These are phyloP conservation scores for Catostomus latipinnis DNA, from an alignment of 2,797 vertebrate species.

Conservation along the genomic window DNA sequence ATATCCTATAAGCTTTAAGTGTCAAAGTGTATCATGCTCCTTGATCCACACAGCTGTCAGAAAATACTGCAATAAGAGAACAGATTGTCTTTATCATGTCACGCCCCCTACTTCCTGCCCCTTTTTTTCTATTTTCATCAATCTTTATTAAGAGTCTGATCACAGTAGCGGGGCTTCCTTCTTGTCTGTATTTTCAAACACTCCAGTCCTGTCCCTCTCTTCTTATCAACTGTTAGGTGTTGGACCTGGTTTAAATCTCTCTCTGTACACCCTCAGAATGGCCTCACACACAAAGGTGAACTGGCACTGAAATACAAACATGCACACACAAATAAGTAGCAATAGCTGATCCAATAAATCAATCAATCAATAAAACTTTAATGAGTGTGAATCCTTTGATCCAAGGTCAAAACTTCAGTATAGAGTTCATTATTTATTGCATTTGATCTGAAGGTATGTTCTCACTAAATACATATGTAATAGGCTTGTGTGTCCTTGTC, in stretches of 20 bases:
- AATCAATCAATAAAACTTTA: background rate
- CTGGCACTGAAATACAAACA: conserved; percentile 87
- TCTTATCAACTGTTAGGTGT: conserved; percentile 50
- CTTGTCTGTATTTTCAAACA: conserved; percentile 57
- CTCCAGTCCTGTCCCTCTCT: conserved; percentile 18
- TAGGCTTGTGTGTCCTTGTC: background rate
- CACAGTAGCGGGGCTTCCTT: conserved; percentile 16
- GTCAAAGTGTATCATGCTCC: conserved; percentile 50
- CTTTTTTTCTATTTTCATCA: background rate
- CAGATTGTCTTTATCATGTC: conserved; percentile 19
- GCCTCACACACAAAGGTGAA: conserved; percentile 98
- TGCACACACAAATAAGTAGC: conserved; percentile 14
- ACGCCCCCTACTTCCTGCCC: background rate
- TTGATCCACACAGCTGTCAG: conserved; percentile 37
- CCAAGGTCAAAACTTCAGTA: too few species aligned
- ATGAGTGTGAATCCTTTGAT: background rate
- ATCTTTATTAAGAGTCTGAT: conserved; percentile 10
- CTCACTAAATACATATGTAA: too few species aligned
- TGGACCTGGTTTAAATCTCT: conserved; percentile 72
- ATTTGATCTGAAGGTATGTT: background rate
- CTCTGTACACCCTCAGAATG: conserved; percentile 91
- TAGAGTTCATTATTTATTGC: background rate
- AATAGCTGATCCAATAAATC: background rate
- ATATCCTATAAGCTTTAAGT: conserved; percentile 23
- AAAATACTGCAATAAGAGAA: conserved; percentile 25